Base-by-base conservation (phyloP, 2,888 invertebrate species). In the Sesamia inferens region DNA sequence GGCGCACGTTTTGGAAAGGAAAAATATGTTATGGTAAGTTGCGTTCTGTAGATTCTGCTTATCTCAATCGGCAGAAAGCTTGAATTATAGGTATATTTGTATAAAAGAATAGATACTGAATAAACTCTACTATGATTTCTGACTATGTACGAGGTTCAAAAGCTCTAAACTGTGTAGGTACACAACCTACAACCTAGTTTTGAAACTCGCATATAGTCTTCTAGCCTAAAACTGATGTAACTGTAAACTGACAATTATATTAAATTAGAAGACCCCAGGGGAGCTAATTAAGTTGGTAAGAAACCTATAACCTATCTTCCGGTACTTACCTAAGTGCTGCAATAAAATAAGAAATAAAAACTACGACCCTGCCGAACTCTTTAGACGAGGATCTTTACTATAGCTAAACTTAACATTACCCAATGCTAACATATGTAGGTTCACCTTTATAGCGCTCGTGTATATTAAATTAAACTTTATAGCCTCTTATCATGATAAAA, bases 271-370 rank as follows among this genome's bases (percentile, higher is more conserved):
- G 5, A 39, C 47, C 42, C n/a, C 39, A 24, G 16, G 31, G 31
- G 22, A 14, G n/a, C 8, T 39, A 10, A 66, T 48, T 55, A 31
- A 8, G 16, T 14, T 54, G n/a, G 31, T 48, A 31, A 48, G 19
- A 39, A 74, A 44, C 10, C 42, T 11, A 55, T 7, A 10, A 24
- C 48, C 22, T 42, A 19, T n/a, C n/a, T 55, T 44, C 24, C 5
- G 16, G 5, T 42, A 48, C 47, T 57, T 48, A 31, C 16, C 13
- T 57, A 48, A 57, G 11, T 48, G 77, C 42, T 48, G 42, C 31
- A 48, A 51, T 76, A 44, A 74, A 76, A 66, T n/a, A 67, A 57
- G n/a, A 57, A 76, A 76, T 67, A 67, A 67, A 55, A 72, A 14
- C 19, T 55, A 19, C 42, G 48, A 63, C 7, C 0, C 16, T n/a